Percentiles rank a stretch among this genome's conserved stretches.
Conservation (phyloP, 2,797 vertebrate species). For the Hapalemur alaotrensis region DNA sequence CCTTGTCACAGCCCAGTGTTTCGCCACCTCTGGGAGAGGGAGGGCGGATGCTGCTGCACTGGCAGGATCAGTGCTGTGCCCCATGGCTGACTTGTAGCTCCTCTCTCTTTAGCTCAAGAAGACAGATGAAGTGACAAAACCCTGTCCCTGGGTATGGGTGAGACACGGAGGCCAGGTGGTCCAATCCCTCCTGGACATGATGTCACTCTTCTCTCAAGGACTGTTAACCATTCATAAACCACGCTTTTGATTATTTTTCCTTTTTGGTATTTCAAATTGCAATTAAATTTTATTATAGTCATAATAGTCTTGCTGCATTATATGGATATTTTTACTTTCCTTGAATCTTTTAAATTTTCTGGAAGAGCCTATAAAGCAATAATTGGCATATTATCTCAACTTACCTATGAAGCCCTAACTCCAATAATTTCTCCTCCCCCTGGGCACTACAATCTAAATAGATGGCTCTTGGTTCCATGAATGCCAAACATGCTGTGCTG, state of each 20-base stretch:
- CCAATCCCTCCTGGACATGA: neutral
- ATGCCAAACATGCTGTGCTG: neutral
- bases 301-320: neutral
- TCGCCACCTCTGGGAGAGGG: neutral
- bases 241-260: neutral
- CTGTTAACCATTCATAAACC: neutral
- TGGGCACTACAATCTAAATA: neutral
- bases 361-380: neutral
- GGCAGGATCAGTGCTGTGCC: neutral
- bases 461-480: neutral
- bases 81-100: neutral
- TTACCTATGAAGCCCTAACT: neutral
- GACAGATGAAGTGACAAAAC: neutral
- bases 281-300: slow-evolving; percentile 10
- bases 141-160: neutral
- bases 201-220: neutral
- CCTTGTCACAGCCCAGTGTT: neutral
- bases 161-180: neutral
- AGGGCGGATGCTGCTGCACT: neutral
- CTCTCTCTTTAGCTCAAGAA: neutral
- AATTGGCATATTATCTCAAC: neutral
- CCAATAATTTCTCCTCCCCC: neutral
- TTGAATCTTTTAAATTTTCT: slow-evolving; percentile 37
- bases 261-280: neutral
- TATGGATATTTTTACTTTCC: neutral